These are phyloP conservation scores for Leucozona laternaria DNA, from an alignment of 2,888 invertebrate genomes.

Conservation along the genomic window DNA sequence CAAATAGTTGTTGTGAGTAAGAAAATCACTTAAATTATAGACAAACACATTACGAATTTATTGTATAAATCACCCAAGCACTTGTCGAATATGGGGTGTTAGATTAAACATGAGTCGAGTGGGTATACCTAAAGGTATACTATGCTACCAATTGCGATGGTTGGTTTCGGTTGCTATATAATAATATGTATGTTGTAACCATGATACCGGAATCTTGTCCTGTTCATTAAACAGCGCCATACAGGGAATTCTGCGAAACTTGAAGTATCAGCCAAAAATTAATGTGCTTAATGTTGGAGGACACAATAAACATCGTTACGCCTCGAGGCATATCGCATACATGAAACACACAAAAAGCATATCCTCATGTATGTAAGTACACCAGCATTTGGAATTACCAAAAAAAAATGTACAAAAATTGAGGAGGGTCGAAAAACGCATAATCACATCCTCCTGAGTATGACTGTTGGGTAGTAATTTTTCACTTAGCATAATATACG, in stretches of 20 bases:
- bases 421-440: slow-evolving; percentile 25
- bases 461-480: slow-evolving; percentile 20
- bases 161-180: not conserved
- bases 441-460: slow-evolving; percentile 29
- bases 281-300: slow-evolving; percentile 61
- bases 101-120: slow-evolving; percentile 62
- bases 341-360: not conserved
- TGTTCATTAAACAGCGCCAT: slow-evolving; percentile 65
- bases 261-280: slow-evolving; percentile 71
- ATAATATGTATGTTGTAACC: slow-evolving; percentile 36
- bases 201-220: slow-evolving; percentile 59
- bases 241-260: slow-evolving; percentile 50
- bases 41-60: slow-evolving; percentile 33
- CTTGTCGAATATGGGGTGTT: slow-evolving; percentile 48
- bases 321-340: slow-evolving; percentile 23
- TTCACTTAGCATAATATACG: slow-evolving; percentile 26
- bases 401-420: not conserved
- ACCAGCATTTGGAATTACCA: not conserved
- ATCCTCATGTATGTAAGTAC: no score
- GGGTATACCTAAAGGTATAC: slow-evolving; percentile 1
- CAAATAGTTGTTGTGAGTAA: slow-evolving; percentile 53
- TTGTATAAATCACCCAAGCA: slow-evolving; percentile 24
- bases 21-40: slow-evolving; percentile 72
- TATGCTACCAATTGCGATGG: slow-evolving; percentile 59
- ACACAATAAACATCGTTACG: slow-evolving; percentile 61